Evolutionary conservation across 2,888 invertebrate genomes (phyloP), one percentile per base, ranked within the genome.

Genomic region (Zaprionus bogoriensis): DNA sequence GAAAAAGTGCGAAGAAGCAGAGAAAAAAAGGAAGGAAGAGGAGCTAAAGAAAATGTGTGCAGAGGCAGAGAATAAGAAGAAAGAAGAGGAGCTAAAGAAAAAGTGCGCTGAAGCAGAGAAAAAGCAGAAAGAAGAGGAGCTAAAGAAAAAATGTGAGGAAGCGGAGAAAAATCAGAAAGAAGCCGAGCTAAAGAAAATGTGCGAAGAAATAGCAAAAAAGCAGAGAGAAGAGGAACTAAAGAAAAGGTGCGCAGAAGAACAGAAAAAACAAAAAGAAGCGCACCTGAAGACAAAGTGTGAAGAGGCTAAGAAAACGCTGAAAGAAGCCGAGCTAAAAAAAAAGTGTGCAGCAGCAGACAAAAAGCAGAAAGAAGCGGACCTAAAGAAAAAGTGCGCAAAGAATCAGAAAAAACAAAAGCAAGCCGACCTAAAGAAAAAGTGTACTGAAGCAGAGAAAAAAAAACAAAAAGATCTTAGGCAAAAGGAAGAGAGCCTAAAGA

Each of bases 381-480:
- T 17, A 53, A 53, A 59, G 50, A 61, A 54, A 32, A 50, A 61
- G 19, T 45, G 41, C 9, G 27, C 27, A 6, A 27, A 27, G 27
- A 27, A 52, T 28, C 47, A 14, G 30, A 30, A 23, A 42, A 39
- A 38, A 30, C 17, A 9, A 14, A 25, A 20, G 12, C 32, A 4
- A 12, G 12, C 27, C 6, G 10, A 10, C 23, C 23, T 6, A 27
- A 27, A 3, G 32, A 5, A 32, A 32, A 32, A 10, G 9, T 12
- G 4, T 12, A 2, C 3, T 14, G 5, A 4, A 32, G 25, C 14
- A 46, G 5, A 6, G 25, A 41, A 17, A 23, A 9, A 28, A 9
- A 41, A 44, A 67, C 76, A 72, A 50, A 67, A 47, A 76, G 64
- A 61, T 78, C 54, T 52, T 23, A 4, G 23, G 3, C 6, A 23